These are phyloP conservation scores for Thaumatotibia leucotreta DNA, from an alignment of 1,140 invertebrate genomes.

Conservation along the genomic window DNA sequence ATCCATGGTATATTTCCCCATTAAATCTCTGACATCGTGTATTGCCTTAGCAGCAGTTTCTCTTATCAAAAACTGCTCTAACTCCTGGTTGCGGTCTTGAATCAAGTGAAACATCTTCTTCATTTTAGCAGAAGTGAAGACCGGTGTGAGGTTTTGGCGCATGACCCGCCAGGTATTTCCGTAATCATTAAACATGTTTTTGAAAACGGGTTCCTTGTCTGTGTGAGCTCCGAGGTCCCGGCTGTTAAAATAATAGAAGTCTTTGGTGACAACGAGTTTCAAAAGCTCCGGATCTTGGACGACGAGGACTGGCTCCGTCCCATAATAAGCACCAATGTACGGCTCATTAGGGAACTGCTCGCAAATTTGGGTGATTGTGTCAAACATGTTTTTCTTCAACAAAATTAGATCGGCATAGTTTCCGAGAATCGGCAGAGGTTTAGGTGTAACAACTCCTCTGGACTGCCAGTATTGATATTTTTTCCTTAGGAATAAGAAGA, in stretches of 20 bases:
- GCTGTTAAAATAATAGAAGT: slow-evolving; percentile 72
- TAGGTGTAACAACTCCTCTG: too few relatives aligned
- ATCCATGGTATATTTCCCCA: too few relatives aligned
- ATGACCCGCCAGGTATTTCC: slow-evolving; percentile 76
- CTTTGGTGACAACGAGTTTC: slow-evolving; percentile 64
- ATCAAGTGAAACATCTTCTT: too few relatives aligned
- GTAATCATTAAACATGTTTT: slow-evolving; percentile 40
- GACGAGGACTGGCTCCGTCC: slow-evolving; percentile 68
- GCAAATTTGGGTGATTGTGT: slow-evolving; percentile 9
- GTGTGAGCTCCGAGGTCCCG: slow-evolving; percentile 25
- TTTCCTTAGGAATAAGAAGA: too few relatives aligned
- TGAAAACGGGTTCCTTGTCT: slow-evolving; percentile 23
- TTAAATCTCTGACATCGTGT: slow-evolving; percentile 57
- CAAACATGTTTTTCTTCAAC: background rate
- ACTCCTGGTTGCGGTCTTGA: slow-evolving; percentile 39
- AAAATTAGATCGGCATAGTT: background rate
- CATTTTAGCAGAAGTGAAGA: too few relatives aligned
- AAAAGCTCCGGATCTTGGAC: slow-evolving; percentile 70
- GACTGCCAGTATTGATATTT: too few relatives aligned
- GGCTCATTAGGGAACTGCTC: slow-evolving; percentile 11
- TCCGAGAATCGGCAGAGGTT: too few relatives aligned
- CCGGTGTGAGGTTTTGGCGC: too few relatives aligned
- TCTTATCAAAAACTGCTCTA: slow-evolving; percentile 42
- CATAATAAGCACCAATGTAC: slow-evolving; percentile 52
- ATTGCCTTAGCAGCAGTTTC: slow-evolving; percentile 19